These are phyloP conservation scores for Xestobium rufovillosum DNA, from an alignment of 2,888 invertebrate genomes.

Conservation along the genomic window DNA sequence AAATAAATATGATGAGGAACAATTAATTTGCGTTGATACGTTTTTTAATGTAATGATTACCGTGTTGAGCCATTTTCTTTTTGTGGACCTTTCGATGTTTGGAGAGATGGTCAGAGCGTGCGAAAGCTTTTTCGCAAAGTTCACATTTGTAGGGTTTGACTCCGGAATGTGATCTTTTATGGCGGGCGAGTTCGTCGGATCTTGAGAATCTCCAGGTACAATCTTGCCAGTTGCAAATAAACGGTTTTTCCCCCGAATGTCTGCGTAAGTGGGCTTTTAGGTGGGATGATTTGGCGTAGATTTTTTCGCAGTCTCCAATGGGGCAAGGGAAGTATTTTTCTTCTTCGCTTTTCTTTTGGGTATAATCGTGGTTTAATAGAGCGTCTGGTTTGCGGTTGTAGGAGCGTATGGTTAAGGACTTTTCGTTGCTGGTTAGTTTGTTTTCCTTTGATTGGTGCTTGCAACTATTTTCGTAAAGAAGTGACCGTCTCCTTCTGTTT, in stretches of 20 bases:
- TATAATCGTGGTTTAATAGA: conserved; percentile 33
- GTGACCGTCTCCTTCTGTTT: conserved; percentile 37
- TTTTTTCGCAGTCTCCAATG: conserved; percentile 64
- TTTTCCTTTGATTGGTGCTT: conserved; percentile 20
- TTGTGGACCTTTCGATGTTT: conserved; percentile 86
- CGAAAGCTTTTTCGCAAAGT: conserved; percentile 83
- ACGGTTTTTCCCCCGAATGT: conserved; percentile 63
- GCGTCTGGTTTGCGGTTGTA: conserved; percentile 23
- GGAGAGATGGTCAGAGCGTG: conserved; percentile 87
- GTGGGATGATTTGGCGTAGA: conserved; percentile 86
- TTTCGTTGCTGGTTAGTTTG: conserved; percentile 19
- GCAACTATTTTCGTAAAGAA: conserved; percentile 38
- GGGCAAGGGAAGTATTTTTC: conserved; percentile 61
- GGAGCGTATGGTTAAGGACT: conserved; percentile 13
- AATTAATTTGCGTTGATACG: too few relatives aligned
- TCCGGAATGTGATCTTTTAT: conserved; percentile 90
- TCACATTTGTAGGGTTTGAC: conserved; percentile 88
- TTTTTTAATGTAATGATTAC: conserved; percentile 31
- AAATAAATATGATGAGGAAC: too few relatives aligned
- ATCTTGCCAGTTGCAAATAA: conserved; percentile 54
- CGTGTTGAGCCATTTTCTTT: conserved; percentile 47
- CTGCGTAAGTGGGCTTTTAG: conserved; percentile 80
- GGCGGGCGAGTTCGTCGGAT: conserved; percentile 88
- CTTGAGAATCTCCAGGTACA: conserved; percentile 92
- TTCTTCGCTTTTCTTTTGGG: conserved; percentile 37